Evolutionary conservation across 2,888 invertebrate genomes (phyloP), one percentile per base, ranked within the genome.

Genomic region (Leptinotarsa rubiginosa): DNA sequence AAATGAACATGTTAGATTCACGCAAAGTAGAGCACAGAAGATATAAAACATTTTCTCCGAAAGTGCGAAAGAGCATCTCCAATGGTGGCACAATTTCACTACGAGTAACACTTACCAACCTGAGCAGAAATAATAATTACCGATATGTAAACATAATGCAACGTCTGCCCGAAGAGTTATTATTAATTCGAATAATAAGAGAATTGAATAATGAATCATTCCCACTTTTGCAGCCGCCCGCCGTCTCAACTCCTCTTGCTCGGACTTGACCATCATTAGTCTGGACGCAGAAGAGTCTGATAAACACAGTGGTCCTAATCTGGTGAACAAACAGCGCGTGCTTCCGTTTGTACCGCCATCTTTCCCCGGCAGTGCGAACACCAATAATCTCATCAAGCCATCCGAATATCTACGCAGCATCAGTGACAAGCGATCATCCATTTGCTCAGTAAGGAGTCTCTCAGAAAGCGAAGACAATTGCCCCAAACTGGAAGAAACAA

Each of bases 271-370:
- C 76, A 87, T 89, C 78, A 88, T 88, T 85, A 89, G 89, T 88
- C 85, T 88, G 80, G 84, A 89, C 86, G 90, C 90, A 85, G 90
- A 89, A 83, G 77, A 76, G 71, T 86, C 89, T 81, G 90, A 79
- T 47, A 78, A 88, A 85, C 80, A 82, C 69, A 89, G 89, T 83
- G 85, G 82, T 20, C 86, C 84, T 41, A 93, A 93, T 90, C 91
- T 94, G 89, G 93, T 95, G 85, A 95, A 94, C 90, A 95, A 94
- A 88, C 96, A 96, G 88, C 91, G 95, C 86, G 95, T 93, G 81
- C 89, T 96, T 81, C 95, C 97, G 79, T 97, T 97, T 90, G 93
- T 97, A 85, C 97, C 96, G 76, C 97, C 97, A 74, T 94, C 95
- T 88, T 97, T 97, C 89, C 94, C 95, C 72, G 89, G 89, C 74